Evolutionary conservation across 2,888 invertebrate genomes (phyloP).

Genomic region (Diaprepes abbreviatus): DNA sequence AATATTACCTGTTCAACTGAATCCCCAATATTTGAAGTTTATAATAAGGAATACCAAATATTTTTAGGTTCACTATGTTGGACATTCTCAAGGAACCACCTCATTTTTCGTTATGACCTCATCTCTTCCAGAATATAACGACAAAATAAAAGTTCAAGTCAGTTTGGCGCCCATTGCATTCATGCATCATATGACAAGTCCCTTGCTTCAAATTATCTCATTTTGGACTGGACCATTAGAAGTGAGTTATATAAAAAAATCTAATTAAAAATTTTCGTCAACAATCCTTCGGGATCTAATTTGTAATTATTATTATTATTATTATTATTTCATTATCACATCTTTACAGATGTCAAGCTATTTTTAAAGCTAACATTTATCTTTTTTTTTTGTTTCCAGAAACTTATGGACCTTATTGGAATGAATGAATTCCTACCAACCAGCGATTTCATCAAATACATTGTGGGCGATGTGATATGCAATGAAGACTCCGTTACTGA

Average conservation of each 20-base stretch:
- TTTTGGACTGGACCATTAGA: conserved; percentile 51
- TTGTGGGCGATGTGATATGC: conserved; percentile 52
- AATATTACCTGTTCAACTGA: too few relatives aligned
- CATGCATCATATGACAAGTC: conserved; percentile 70
- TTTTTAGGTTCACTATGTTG: conserved; percentile 77
- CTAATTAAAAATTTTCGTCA: too few relatives aligned
- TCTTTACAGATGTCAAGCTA: too few relatives aligned
- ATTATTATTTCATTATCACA: too few relatives aligned
- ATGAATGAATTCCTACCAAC: conserved; percentile 77
- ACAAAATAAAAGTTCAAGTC: conserved; percentile 76
- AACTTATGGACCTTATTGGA: conserved; percentile 62
- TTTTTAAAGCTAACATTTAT: too few relatives aligned
- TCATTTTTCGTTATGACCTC: conserved; percentile 77
- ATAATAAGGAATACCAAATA: background rate
- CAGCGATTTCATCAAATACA: conserved; percentile 64
- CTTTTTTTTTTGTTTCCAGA: conserved; percentile 40
- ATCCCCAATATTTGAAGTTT: too few relatives aligned
- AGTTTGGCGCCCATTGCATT: conserved; percentile 80
- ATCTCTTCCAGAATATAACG: conserved; percentile 76
- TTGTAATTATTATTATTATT: too few relatives aligned
- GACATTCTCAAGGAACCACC: conserved; percentile 86
- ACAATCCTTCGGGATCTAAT: too few relatives aligned
- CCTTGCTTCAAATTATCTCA: conserved; percentile 57
- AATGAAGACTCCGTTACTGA: conserved; percentile 38
- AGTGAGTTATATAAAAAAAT: conserved; percentile 47